Percentiles rank a stretch among this genome's conserved stretches.
These are phyloP conservation scores for Gortyna flavago DNA, from an alignment of 2,888 invertebrate species.

Conservation along the genomic window DNA sequence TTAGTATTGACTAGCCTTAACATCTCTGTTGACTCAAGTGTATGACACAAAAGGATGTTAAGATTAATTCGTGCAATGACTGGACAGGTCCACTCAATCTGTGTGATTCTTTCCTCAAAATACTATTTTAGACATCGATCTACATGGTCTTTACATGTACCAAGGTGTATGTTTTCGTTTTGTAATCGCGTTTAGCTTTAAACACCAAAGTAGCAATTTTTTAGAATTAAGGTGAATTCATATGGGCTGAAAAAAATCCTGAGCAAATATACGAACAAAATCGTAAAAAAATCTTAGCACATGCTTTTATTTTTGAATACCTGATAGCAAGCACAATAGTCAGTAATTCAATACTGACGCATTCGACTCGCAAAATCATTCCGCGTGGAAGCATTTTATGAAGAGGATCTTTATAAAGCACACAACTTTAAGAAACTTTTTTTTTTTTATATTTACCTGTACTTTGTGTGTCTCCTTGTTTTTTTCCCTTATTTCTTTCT, in stretches of 20 bases:
- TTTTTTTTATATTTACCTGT: constrained; percentile 57
- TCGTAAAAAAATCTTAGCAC: constrained; percentile 43
- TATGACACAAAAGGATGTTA: too few relatives aligned
- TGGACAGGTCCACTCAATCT: too few relatives aligned
- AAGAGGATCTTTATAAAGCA: constrained; percentile 40
- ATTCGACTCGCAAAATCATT: constrained; percentile 59
- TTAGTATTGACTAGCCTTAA: too few relatives aligned
- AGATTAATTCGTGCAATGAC: too few relatives aligned
- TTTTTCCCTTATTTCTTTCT: constrained; percentile 26
- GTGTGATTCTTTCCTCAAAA: too few relatives aligned
- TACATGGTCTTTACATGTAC: too few relatives aligned
- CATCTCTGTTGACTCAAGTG: too few relatives aligned
- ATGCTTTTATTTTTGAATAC: constrained; percentile 48
- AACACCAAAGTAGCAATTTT: neutral
- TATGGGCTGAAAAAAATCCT: constrained; percentile 3
- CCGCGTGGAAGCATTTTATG: constrained; percentile 53
- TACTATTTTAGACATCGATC: too few relatives aligned
- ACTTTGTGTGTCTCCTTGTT: constrained; percentile 21
- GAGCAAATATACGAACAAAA: constrained; percentile 18
- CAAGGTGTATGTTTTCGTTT: neutral
- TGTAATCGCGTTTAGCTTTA: constrained; percentile 1
- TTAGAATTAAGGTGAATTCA: neutral
- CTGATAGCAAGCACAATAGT: constrained; percentile 53
- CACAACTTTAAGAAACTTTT: constrained; percentile 31
- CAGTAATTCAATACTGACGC: constrained; percentile 64